Base-by-base conservation (phyloP, 2,797 vertebrate genomes). In the Argyrosomus regius region DNA sequence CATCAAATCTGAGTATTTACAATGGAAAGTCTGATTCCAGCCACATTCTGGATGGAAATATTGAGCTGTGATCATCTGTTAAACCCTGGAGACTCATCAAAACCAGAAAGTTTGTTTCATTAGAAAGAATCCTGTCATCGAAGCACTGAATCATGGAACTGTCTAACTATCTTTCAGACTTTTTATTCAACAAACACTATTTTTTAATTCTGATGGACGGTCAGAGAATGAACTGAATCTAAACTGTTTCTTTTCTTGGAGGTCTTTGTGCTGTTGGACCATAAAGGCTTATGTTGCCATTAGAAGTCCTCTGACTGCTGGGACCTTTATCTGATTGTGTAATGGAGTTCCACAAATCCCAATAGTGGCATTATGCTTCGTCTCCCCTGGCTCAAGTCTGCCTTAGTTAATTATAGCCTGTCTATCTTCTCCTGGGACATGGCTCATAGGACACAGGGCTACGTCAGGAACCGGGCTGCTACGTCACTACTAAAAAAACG, bases 341-440 rank as follows among this genome's bases (percentile, higher is more conserved):
- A 93, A 95, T 87, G 80, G 86, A 89, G 90, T 80, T 84, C 87
- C 89, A 86, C 86, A 95, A 95, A 95, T 95, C 94, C 94, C 83
- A 59, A 79, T 24, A 82, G 89, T 57, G 87, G 91, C 88, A 90
- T 93, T 94, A 91, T 92, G 83, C 87, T 79, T 85, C 59, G 77
- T 89, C 90, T 91, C 88, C 69, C 49, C 77, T 59, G 85, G 88
- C 87, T 92, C 83, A 90, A 81, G 85, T 82, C 83, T 87, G 78
- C 62, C 84, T 85, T 54, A 76, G 90, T 87, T 95, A 90, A 93
- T 93, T 92, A 93, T 94, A 95, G 93, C 48, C 63, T 0, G 61
- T 90, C 85, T 82, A 88, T 90, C 89, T 93, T 80, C 88, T 89
- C 81, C 81, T 71, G 88, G 88, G 91, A 93, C 92, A 88, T 39